These are phyloP conservation scores for Neria commutata DNA, from an alignment of 2,888 invertebrate species.

Conservation along the genomic window DNA sequence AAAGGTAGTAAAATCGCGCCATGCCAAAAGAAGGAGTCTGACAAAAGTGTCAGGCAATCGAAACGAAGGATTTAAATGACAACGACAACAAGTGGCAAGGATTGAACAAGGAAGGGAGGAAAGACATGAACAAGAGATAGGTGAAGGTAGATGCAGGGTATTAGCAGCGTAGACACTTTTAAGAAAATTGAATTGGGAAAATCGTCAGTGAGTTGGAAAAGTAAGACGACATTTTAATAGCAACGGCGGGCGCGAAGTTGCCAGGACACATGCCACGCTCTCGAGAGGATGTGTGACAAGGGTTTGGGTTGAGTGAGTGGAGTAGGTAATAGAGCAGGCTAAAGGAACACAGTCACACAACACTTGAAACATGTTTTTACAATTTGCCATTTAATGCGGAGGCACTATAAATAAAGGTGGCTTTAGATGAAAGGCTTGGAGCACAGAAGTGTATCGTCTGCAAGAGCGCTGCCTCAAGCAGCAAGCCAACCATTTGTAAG, in stretches of 20 bases:
- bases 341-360: slow-evolving; percentile 26
- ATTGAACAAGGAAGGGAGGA: neutral
- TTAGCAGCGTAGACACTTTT: slow-evolving; percentile 45
- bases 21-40: neutral
- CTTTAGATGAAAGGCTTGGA: no score
- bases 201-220: slow-evolving; percentile 40
- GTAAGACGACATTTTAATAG: slow-evolving; percentile 43
- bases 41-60: slow-evolving; percentile 2
- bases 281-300: slow-evolving; percentile 20
- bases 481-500: no score
- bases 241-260: slow-evolving; percentile 33
- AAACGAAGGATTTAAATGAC: slow-evolving; percentile 45
- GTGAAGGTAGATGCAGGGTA: neutral
- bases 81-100: slow-evolving; percentile 29
- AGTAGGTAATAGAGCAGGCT: neutral
- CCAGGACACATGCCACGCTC: neutral
- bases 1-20: neutral
- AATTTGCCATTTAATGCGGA: slow-evolving; percentile 49
- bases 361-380: slow-evolving; percentile 47
- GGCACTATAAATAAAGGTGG: no score
- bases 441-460: no score
- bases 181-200: slow-evolving; percentile 58
- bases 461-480: no score
- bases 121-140: neutral
- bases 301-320: neutral